phyloP scores from a whole-genome alignment of 64 coral and sea anemone genomes.

The Astreopora myriophthalma region DNA sequence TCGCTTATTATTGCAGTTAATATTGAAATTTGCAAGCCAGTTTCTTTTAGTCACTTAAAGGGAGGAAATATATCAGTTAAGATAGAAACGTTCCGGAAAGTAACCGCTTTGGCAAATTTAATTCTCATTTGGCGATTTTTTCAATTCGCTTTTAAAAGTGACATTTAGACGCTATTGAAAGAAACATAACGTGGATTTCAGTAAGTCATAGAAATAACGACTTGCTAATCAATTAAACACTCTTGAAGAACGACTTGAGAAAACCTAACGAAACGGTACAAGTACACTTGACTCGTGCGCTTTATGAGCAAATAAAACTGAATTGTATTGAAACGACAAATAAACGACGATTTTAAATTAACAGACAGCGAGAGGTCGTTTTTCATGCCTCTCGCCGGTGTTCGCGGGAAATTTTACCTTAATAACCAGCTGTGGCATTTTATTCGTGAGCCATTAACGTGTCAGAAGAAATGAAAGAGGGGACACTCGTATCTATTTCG shows the following conservation, averaged over 20 bases:
- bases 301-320: slow-evolving; percentile 10
- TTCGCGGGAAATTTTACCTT: slow-evolving; percentile 24
- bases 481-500: background rate
- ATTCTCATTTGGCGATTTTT: background rate
- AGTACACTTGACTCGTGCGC: background rate
- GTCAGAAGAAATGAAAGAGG: background rate
- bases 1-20: background rate
- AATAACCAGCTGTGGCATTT: slow-evolving; percentile 9
- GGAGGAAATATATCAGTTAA: background rate
- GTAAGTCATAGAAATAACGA: slow-evolving; percentile 14
- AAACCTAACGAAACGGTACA: background rate
- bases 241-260: background rate
- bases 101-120: background rate
- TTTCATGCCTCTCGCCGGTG: background rate
- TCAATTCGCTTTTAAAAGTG: slow-evolving; percentile 38
- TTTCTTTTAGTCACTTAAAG: background rate
- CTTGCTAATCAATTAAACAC: slow-evolving; percentile 26
- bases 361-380: background rate
- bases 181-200: background rate
- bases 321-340: slow-evolving; percentile 22
- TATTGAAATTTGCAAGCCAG: slow-evolving; percentile 9
- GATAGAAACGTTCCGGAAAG: background rate
- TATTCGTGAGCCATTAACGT: background rate
- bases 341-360: slow-evolving; percentile 27
- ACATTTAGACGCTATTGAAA: background rate